Percentiles rank a stretch among this genome's conserved stretches.
These are phyloP conservation scores for Chaetodon trifasciatus DNA, from an alignment of 2,797 vertebrate species.

Conservation along the genomic window DNA sequence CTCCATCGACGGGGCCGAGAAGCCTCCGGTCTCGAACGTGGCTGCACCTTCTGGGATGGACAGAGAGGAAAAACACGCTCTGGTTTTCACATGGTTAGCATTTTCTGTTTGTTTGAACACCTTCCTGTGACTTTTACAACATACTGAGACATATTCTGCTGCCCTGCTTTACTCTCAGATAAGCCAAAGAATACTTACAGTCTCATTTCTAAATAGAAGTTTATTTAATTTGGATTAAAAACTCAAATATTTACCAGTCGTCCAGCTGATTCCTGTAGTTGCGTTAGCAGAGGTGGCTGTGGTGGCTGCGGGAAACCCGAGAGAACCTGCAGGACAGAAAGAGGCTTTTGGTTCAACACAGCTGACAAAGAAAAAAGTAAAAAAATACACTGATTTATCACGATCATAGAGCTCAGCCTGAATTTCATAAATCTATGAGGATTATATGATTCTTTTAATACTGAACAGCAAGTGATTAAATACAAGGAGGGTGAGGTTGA, in stretches of 20 bases:
- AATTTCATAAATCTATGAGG: not conserved
- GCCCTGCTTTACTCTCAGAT: not conserved
- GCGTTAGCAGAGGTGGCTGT: not conserved
- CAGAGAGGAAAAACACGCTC: not conserved
- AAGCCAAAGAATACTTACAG: not conserved
- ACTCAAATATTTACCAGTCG: conserved; percentile 32
- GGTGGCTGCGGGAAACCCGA: conserved; percentile 35
- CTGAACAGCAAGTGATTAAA: not conserved
- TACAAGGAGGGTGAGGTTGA: not conserved
- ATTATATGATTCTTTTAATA: not conserved
- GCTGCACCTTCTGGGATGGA: not conserved
- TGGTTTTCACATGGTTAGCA: not conserved
- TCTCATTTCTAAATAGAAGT: not conserved
- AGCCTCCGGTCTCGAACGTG: rapidly evolving
- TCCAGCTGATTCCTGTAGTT: rapidly evolving
- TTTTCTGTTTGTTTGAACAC: not conserved
- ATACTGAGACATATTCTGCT: not conserved
- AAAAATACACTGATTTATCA: not conserved
- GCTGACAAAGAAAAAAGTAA: not conserved
- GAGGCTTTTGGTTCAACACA: not conserved
- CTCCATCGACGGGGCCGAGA: not conserved
- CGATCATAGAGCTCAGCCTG: not conserved
- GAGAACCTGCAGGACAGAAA: conserved; percentile 61
- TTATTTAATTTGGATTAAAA: not conserved
- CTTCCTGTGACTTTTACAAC: conserved; percentile 29